Conservation (phyloP, 2,113 vertebrate genomes). For the Papio anubis region DNA sequence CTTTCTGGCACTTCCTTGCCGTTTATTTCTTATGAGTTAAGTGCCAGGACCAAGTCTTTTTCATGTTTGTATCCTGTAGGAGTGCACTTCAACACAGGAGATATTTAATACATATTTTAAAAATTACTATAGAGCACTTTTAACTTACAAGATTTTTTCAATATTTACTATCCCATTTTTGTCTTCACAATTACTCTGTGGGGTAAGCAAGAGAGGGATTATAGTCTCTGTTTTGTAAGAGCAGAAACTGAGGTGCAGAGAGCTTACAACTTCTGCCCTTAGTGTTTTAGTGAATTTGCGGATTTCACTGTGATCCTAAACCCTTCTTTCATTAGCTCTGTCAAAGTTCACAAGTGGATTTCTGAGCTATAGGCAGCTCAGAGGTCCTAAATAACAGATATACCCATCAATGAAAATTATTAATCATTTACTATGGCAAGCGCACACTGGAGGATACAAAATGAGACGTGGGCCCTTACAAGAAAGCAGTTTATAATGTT, state of each 20-base stretch:
- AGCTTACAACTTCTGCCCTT: neutral
- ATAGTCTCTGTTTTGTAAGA: neutral
- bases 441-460: conserved; percentile 4
- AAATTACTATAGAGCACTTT: neutral
- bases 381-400: neutral
- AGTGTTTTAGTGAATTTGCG: neutral
- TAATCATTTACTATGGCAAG: conserved; percentile 12
- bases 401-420: neutral
- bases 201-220: neutral
- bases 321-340: neutral
- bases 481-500: neutral
- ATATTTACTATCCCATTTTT: neutral
- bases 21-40: neutral
- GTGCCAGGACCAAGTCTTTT: neutral
- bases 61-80: neutral
- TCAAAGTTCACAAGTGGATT: neutral
- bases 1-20: neutral
- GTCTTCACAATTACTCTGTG: neutral
- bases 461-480: neutral
- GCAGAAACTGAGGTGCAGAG: neutral
- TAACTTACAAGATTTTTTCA: conserved; percentile 6
- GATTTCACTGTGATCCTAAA: neutral
- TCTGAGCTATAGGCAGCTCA: neutral
- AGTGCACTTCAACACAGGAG: neutral
- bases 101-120: neutral